Base-by-base conservation (phyloP, 2,113 vertebrate species). In the Lagopus muta region DNA sequence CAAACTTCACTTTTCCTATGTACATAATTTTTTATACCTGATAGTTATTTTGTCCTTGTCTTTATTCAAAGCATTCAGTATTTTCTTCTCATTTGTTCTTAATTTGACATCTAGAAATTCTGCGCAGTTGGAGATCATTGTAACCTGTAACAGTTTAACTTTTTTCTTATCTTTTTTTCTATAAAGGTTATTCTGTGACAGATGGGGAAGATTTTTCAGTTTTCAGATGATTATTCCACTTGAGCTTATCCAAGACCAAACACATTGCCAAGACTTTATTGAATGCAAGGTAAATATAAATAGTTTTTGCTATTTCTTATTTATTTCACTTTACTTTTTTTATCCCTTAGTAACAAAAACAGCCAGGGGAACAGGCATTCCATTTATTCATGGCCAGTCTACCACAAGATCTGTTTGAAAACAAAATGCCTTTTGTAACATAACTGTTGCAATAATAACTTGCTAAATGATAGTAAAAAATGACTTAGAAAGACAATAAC, bases 101-200 rank as follows among this genome's bases (percentile, higher is more conserved):
- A 99, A 94, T 76, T 99, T 98, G 78, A 99, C 96, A 95, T 99
- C 98, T 78, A 97, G 95, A 97, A 99, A 99, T 97, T 99, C 99
- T 95, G 97, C 89, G 90, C 98, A 98, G 94, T 94, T 98, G 25
- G 98, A 98, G 94, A 99, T 96, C 96, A 99, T 96, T 88, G 96
- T 97, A 90, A 99, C 95, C 99, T 99, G 97, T n/a, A 94, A 95
- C 66, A 64, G 91, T 94, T 74, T 13, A 83, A 57, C 13, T 64
- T 80, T 92, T 50, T 88, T 58, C 86, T 88, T 76, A 89, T 54
- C 27, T 54, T 30, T 54, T 54, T 54, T 81, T 61, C 55, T 55
- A n/a, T 25, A 64, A 36, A 45, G 18, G 36, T 19, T 54, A 13
- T 32, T 61, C 58, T 11, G 27, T 54, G 58, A 72, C 20, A 43